These are phyloP conservation scores for Egretta garzetta DNA, from an alignment of 2,113 vertebrate genomes.

Conservation along the genomic window DNA sequence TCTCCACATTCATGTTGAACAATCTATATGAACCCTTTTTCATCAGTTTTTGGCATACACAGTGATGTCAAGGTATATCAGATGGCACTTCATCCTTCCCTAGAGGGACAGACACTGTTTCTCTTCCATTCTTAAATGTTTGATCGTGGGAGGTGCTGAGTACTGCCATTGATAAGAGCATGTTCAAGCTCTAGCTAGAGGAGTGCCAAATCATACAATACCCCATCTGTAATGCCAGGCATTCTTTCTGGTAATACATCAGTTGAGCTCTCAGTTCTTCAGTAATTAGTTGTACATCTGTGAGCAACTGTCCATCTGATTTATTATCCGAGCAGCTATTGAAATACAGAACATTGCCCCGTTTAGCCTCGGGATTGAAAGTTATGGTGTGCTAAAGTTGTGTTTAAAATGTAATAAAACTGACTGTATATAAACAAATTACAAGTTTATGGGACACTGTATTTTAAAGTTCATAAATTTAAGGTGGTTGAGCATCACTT, in stretches of 20 bases:
- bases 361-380: slow-evolving; percentile 24
- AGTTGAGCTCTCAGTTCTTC: not conserved
- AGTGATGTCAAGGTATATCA: not conserved
- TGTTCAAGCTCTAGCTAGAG: not conserved
- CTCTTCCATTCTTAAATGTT: slow-evolving; percentile 16
- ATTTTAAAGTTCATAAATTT: slow-evolving; percentile 41
- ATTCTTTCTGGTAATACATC: slow-evolving; percentile 12
- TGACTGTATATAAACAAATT: slow-evolving; percentile 7
- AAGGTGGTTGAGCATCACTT: not conserved
- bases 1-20: not conserved
- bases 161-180: not conserved
- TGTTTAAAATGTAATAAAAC: slow-evolving; percentile 47
- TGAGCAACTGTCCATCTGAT: slow-evolving; percentile 50
- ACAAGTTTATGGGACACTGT: not conserved
- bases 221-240: slow-evolving; percentile 1
- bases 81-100: not conserved
- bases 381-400: slow-evolving; percentile 16
- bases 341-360: not conserved
- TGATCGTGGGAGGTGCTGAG: not conserved
- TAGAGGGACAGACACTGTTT: not conserved
- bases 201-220: not conserved
- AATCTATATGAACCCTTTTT: not conserved
- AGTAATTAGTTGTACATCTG: slow-evolving; percentile 55
- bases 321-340: not conserved
- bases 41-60: not conserved